Percentiles rank a stretch among this genome's conserved stretches.
Evolutionary conservation across 2,888 invertebrate genomes (phyloP).

Genomic region (Cryptocheilus praepositus): DNA sequence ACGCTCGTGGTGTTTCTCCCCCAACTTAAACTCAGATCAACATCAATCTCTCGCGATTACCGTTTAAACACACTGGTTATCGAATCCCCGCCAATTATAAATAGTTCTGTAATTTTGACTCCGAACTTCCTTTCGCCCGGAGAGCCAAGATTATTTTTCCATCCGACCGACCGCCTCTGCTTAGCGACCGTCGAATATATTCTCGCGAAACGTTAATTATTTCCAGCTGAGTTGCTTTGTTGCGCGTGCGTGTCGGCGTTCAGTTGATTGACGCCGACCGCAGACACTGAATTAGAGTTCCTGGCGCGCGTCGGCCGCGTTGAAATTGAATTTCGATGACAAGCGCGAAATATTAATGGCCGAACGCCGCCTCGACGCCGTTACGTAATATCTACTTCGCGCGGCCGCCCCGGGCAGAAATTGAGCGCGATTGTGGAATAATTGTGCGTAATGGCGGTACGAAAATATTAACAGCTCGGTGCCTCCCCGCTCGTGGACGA

Average conservation of each 20-base stretch:
- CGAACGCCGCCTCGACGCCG: slow-evolving; percentile 24
- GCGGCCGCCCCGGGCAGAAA: slow-evolving; percentile 36
- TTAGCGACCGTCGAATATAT: slow-evolving; percentile 12
- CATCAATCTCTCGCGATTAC: too few species aligned
- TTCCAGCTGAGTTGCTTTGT: slow-evolving; percentile 42
- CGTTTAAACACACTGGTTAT: too few species aligned
- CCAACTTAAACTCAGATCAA: too few species aligned
- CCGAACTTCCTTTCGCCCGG: neutral
- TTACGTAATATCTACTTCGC: slow-evolving; percentile 40
- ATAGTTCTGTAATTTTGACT: too few species aligned
- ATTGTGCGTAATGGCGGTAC: slow-evolving; percentile 44
- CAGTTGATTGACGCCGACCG: slow-evolving; percentile 57
- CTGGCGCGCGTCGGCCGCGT: slow-evolving; percentile 38
- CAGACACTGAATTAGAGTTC: slow-evolving; percentile 57
- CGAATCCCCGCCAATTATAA: too few species aligned
- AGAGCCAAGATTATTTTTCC: neutral
- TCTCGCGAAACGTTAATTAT: slow-evolving; percentile 53
- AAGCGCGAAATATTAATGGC: slow-evolving; percentile 59
- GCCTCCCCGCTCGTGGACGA: too few species aligned
- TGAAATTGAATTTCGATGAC: slow-evolving; percentile 62
- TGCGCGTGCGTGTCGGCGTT: slow-evolving; percentile 17
- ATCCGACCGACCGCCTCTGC: slow-evolving; percentile 4
- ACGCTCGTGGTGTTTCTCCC: too few species aligned
- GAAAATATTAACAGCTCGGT: slow-evolving; percentile 51
- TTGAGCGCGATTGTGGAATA: slow-evolving; percentile 53